phyloP scores from a whole-genome alignment of 2,113 vertebrate species.

The Zapus hudsonius region DNA sequence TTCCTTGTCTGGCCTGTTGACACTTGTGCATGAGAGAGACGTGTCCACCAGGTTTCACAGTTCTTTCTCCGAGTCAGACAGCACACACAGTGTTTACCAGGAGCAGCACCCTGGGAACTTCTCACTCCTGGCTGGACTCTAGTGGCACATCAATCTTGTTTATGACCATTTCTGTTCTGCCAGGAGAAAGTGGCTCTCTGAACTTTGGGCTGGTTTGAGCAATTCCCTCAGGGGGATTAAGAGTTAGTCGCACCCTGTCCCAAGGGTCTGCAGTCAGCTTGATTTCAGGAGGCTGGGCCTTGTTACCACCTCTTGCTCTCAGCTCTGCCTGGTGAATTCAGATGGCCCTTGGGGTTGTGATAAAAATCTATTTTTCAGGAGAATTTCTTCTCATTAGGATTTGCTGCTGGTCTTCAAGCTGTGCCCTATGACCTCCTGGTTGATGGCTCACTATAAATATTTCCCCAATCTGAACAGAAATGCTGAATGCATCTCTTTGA shows the following conservation, averaged over 20 bases:
- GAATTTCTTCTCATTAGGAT: constrained; percentile 54
- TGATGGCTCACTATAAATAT: not conserved
- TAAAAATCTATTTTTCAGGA: constrained; percentile 52
- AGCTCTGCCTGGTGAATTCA: not conserved
- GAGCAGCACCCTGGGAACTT: not conserved
- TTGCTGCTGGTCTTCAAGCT: constrained; percentile 20
- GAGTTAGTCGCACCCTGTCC: not conserved
- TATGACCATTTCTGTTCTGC: not conserved
- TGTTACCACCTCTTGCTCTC: not conserved
- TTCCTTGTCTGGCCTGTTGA: not conserved
- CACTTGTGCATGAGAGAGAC: not conserved
- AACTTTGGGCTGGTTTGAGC: not conserved
- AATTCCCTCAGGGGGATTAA: not conserved
- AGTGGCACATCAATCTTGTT: not conserved
- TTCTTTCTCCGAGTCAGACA: not conserved
- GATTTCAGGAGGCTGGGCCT: not conserved
- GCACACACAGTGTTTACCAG: not conserved
- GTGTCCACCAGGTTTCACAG: not conserved
- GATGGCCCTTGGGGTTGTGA: not conserved
- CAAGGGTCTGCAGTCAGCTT: not conserved
- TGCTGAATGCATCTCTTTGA: not conserved
- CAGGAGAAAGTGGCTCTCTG: not conserved
- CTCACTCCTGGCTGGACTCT: not conserved
- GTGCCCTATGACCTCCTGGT: constrained; percentile 12
- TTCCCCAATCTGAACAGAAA: not conserved